Conservation (phyloP, 2,113 vertebrate genomes). For the Picathartes gymnocephalus region DNA sequence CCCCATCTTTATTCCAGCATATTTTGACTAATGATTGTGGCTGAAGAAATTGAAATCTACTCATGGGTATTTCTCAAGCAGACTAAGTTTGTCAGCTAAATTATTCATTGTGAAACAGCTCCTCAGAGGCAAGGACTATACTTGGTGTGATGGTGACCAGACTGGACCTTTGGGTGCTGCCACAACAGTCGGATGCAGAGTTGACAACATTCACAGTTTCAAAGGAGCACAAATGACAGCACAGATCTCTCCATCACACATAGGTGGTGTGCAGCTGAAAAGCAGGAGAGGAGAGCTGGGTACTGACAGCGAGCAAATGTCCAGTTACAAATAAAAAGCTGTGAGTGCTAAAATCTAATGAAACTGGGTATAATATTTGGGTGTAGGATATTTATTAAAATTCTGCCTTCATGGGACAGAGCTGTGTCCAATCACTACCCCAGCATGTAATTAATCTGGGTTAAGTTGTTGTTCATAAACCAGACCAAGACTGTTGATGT, state of each 20-base stretch:
- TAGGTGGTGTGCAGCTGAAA: background rate
- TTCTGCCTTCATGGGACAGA: background rate
- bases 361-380: background rate
- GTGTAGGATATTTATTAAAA: background rate
- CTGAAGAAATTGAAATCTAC: slow-evolving; percentile 27
- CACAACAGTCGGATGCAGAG: background rate
- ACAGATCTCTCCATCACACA: background rate
- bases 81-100: slow-evolving; percentile 42
- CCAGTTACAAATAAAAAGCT: background rate
- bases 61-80: slow-evolving; percentile 36
- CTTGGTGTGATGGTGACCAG: background rate
- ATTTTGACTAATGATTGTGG: slow-evolving; percentile 40
- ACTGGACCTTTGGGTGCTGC: slow-evolving; percentile 4
- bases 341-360: background rate
- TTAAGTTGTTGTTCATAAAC: background rate
- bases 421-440: background rate
- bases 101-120: slow-evolving; percentile 57
- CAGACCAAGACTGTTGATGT: background rate
- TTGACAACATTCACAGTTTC: slow-evolving; percentile 3
- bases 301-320: background rate
- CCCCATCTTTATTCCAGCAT: background rate
- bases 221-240: background rate
- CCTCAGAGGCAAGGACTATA: slow-evolving; percentile 18
- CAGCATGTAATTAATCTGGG: background rate
- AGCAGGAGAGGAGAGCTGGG: background rate